Conservation (phyloP, 2,113 vertebrate species). For the Tenrec ecaudatus region DNA sequence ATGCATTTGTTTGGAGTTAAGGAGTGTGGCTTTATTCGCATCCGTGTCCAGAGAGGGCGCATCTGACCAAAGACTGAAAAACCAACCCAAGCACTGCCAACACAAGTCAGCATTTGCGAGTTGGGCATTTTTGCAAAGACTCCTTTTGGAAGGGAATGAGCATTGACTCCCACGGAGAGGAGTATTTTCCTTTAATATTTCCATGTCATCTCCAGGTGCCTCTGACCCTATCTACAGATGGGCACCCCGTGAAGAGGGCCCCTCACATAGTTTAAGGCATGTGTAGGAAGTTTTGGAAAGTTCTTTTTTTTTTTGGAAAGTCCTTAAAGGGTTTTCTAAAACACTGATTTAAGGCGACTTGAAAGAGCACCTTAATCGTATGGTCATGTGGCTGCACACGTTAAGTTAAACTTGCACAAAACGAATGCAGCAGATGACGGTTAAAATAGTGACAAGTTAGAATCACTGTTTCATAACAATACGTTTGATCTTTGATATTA, state of each 20-base stretch:
- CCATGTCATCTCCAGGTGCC: slow-evolving; percentile 14
- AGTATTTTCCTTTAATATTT: slow-evolving; percentile 64
- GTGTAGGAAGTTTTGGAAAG: slow-evolving; percentile 51
- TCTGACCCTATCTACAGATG: not conserved
- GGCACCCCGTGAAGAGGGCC: not conserved
- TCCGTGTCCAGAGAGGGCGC: no score
- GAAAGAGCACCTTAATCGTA: not conserved
- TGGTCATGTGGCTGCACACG: not conserved
- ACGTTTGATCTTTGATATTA: slow-evolving; percentile 7
- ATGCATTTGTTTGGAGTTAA: not conserved
- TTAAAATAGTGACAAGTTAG: not conserved
- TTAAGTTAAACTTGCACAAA: slow-evolving; percentile 7
- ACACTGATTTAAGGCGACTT: not conserved
- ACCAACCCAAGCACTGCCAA: not conserved
- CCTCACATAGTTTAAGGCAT: not conserved
- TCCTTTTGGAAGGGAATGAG: not conserved
- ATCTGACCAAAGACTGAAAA: not conserved
- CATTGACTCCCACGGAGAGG: not conserved
- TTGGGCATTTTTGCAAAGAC: not conserved
- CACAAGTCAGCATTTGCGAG: not conserved
- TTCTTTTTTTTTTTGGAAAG: slow-evolving; percentile 60
- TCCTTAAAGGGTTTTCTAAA: not conserved
- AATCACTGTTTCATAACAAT: slow-evolving; percentile 5
- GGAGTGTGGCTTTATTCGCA: not conserved
- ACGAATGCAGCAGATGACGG: not conserved